Percentiles rank a stretch among this genome's conserved stretches.
These are phyloP conservation scores for Botia kubotai DNA, from an alignment of 2,797 vertebrate genomes.

Conservation along the genomic window DNA sequence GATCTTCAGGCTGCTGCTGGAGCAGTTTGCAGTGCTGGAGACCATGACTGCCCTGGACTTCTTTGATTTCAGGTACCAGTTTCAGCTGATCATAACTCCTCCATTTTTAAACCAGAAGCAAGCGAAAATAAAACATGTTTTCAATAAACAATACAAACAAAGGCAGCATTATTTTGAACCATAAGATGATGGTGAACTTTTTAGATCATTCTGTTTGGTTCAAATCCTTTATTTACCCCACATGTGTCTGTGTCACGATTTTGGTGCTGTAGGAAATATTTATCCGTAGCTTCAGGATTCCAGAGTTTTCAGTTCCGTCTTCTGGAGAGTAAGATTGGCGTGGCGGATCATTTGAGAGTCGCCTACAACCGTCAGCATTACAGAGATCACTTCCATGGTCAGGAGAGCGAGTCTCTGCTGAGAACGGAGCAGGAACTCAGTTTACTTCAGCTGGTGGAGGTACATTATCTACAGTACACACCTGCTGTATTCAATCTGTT, in stretches of 20 bases:
- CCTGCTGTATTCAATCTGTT: not conserved
- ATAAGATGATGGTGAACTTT: not conserved
- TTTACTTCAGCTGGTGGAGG: slow-evolving; percentile 91
- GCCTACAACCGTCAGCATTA: slow-evolving; percentile 94
- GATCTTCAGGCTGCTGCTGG: slow-evolving; percentile 90
- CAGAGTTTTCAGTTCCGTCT: slow-evolving; percentile 96
- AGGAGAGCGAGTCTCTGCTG: slow-evolving; percentile 83
- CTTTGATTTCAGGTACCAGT: slow-evolving; percentile 90
- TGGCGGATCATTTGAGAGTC: slow-evolving; percentile 89
- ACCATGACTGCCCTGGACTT: slow-evolving; percentile 98
- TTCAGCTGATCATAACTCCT: not conserved
- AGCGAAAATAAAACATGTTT: too few relatives aligned
- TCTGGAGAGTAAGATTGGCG: slow-evolving; percentile 95
- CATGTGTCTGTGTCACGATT: not conserved
- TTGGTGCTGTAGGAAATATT: slow-evolving; percentile 82
- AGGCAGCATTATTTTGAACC: too few relatives aligned
- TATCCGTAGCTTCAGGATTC: slow-evolving; percentile 88
- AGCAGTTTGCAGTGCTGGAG: slow-evolving; percentile 93
- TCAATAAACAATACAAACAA: too few relatives aligned
- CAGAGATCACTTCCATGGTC: slow-evolving; percentile 89
- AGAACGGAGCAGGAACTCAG: slow-evolving; percentile 86
- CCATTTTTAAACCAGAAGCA: too few relatives aligned
- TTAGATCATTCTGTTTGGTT: too few relatives aligned
- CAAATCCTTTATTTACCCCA: not conserved
- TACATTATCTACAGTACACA: slow-evolving; percentile 57